Percentiles rank a stretch among this genome's conserved stretches.
Conservation (phyloP, 2,113 vertebrate genomes). For the Poecilia latipinna region DNA sequence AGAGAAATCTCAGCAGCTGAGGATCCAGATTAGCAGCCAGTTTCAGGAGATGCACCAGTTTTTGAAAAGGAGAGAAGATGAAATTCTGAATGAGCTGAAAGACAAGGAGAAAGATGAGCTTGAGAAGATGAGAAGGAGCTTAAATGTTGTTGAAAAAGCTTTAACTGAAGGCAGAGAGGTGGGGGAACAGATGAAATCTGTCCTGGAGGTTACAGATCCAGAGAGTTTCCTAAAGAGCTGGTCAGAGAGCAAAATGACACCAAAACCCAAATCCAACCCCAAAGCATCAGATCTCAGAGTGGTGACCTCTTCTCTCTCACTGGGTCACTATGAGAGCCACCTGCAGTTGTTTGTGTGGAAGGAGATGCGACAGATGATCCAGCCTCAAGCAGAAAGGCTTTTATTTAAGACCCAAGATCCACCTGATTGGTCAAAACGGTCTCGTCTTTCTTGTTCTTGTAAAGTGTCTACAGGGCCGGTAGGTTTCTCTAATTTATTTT, state of each 20-base stretch:
- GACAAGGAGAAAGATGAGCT: conserved; percentile 11
- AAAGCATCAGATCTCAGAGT: conserved; percentile 21
- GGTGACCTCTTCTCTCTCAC: conserved; percentile 22
- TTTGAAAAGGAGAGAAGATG: conserved; percentile 55
- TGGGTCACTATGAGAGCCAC: conserved; percentile 65
- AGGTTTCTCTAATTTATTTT: no score
- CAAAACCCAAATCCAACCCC: not conserved
- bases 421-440: conserved; percentile 6
- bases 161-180: conserved; percentile 42
- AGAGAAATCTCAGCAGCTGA: conserved; percentile 44
- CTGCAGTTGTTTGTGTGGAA: conserved; percentile 72
- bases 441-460: no score
- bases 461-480: no score
- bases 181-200: conserved; percentile 6
- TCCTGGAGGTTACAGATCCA: conserved; percentile 22
- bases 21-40: conserved; percentile 35
- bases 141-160: conserved; percentile 20
- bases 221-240: conserved; percentile 57
- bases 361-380: conserved; percentile 65
- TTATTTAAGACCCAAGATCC: conserved; percentile 1
- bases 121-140: conserved; percentile 27
- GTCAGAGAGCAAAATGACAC: conserved; percentile 15
- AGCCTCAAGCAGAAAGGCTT: conserved; percentile 29
- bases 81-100: conserved; percentile 47
- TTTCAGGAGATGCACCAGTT: conserved; percentile 66